These are phyloP conservation scores for Salvelinus namaycush DNA, from an alignment of 2,113 vertebrate species.

Conservation along the genomic window DNA sequence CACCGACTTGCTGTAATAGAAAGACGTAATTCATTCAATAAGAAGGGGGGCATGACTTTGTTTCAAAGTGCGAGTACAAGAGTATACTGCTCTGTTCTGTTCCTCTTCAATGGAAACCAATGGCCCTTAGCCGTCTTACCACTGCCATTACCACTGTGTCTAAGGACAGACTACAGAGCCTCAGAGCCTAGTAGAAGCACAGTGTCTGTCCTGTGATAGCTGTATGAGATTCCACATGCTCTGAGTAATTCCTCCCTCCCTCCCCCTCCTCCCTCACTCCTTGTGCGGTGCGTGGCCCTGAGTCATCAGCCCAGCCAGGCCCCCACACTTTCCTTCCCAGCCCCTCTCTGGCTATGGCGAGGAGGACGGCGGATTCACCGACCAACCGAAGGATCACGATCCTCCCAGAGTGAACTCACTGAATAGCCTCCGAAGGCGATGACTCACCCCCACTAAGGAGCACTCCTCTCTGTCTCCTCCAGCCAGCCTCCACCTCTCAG, in stretches of 20 bases:
- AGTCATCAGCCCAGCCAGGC: slow-evolving; percentile 72
- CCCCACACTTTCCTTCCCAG: slow-evolving; percentile 40
- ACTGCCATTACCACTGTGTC: slow-evolving; percentile 3
- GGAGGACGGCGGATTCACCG: no score
- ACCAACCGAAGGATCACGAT: no score
- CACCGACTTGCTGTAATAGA: slow-evolving; percentile 32
- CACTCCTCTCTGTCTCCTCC: slow-evolving; percentile 33
- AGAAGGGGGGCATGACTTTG: not conserved
- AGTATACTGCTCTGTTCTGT: slow-evolving; percentile 23
- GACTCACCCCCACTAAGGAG: slow-evolving; percentile 63
- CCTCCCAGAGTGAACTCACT: no score
- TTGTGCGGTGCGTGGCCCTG: slow-evolving; percentile 80
- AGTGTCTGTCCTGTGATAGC: slow-evolving; percentile 86
- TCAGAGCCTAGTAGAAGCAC: slow-evolving; percentile 45
- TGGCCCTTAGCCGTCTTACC: not conserved
- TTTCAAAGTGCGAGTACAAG: not conserved
- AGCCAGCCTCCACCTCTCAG: not conserved
- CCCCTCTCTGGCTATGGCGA: slow-evolving; percentile 15
- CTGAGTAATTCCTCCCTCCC: slow-evolving; percentile 84
- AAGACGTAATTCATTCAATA: slow-evolving; percentile 35
- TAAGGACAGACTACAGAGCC: no score
- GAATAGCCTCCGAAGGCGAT: slow-evolving; percentile 15
- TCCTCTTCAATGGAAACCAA: slow-evolving; percentile 28
- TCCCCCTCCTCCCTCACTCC: slow-evolving; percentile 64
- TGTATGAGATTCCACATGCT: slow-evolving; percentile 86